Conservation (phyloP, 2,888 invertebrate species). For the Ectobius pallidus region DNA sequence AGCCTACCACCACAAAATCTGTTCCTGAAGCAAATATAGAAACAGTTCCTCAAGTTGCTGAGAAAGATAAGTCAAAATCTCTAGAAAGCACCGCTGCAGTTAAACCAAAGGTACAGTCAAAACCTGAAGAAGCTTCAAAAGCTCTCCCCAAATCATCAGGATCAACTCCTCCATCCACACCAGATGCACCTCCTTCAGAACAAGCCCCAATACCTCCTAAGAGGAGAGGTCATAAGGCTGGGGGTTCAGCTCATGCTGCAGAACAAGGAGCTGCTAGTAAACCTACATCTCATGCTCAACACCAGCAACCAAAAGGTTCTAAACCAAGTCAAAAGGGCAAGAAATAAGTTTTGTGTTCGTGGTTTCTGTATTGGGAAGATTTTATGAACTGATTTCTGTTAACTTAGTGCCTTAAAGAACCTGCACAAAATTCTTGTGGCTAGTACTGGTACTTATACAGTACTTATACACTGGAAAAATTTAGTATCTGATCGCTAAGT, state of each 20-base stretch:
- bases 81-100: too few relatives aligned
- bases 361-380: too few relatives aligned
- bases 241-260: not conserved
- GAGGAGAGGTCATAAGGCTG: conserved; percentile 11
- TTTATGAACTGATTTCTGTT: too few relatives aligned
- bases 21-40: not conserved
- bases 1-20: not conserved
- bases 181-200: not conserved
- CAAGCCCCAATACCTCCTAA: conserved; percentile 29
- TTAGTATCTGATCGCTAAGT: too few relatives aligned
- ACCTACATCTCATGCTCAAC: not conserved
- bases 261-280: conserved; percentile 10
- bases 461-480: too few relatives aligned
- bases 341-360: too few relatives aligned
- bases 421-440: too few relatives aligned
- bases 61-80: not conserved
- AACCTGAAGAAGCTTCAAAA: conserved; percentile 5
- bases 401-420: too few relatives aligned
- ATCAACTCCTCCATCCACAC: conserved; percentile 6
- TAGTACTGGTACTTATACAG: too few relatives aligned
- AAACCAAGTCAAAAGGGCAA: conserved; percentile 15
- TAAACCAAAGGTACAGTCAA: too few relatives aligned
- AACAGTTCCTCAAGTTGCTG: not conserved
- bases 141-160: not conserved
- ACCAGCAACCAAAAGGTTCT: not conserved